Evolutionary conservation across 2,888 invertebrate genomes (phyloP).

Genomic region (Petrolisthes cinctipes): DNA sequence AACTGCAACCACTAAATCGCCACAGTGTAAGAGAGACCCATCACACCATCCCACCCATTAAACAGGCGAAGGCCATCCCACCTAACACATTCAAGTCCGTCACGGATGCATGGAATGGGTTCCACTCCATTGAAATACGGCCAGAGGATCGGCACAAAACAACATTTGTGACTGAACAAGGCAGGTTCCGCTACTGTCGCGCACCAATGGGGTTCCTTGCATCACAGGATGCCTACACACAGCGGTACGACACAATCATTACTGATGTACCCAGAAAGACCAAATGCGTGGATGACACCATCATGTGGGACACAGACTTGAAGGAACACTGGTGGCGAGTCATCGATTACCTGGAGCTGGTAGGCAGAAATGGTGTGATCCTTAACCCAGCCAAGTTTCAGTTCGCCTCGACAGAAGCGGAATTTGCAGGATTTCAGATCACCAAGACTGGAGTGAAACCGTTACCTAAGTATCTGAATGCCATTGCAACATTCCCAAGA

Average conservation of each 20-base stretch:
- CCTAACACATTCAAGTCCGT: constrained; percentile 17
- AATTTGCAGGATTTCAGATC: constrained; percentile 24
- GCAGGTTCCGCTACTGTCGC: constrained; percentile 7
- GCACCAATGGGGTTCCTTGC: constrained; percentile 27
- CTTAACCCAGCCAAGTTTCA: constrained; percentile 36
- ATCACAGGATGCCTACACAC: constrained; percentile 18
- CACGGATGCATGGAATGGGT: constrained; percentile 23
- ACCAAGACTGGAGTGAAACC: not conserved
- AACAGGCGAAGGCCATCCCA: constrained; percentile 1
- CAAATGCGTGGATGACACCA: constrained; percentile 36
- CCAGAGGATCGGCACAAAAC: not conserved
- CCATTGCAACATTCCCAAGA: constrained; percentile 13
- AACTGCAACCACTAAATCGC: constrained; percentile 32
- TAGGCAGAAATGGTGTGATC: constrained; percentile 1
- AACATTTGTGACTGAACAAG: not conserved
- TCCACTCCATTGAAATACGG: constrained; percentile 6
- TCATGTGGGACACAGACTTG: constrained; percentile 26
- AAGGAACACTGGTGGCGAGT: constrained; percentile 28
- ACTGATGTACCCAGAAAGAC: constrained; percentile 20
- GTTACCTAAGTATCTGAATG: constrained; percentile 31
- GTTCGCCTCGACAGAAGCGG: constrained; percentile 14
- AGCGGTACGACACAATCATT: constrained; percentile 4
- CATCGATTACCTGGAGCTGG: constrained; percentile 20
- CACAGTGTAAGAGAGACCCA: constrained; percentile 11
- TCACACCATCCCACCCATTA: constrained; percentile 13